phyloP scores from a whole-genome alignment of 2,797 vertebrate genomes.

The Chelonia mydas region DNA sequence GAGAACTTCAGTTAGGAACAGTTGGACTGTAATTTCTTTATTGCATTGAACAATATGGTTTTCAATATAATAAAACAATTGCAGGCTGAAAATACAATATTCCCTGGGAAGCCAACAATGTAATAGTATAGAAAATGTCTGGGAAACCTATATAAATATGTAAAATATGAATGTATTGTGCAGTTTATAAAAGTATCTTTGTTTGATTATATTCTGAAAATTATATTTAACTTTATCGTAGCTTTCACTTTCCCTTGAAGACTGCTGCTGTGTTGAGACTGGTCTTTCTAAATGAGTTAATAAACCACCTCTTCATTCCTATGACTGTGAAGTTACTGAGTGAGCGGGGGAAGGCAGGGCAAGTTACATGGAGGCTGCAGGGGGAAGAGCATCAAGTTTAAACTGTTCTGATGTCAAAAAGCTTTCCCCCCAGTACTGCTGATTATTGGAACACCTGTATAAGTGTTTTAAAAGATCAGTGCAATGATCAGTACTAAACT shows the following conservation, averaged over 20 bases:
- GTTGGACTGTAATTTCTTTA: not conserved
- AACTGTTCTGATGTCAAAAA: not conserved
- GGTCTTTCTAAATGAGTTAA: not conserved
- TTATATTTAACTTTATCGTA: not conserved
- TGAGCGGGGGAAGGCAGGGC: rapidly evolving
- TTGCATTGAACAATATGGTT: not conserved
- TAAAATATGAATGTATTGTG: not conserved
- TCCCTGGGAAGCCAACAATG: not conserved
- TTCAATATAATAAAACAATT: rapidly evolving
- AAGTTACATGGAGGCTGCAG: not conserved
- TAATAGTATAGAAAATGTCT: not conserved
- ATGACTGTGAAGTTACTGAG: not conserved
- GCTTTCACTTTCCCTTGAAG: not conserved
- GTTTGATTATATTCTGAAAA: not conserved
- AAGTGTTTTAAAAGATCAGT: not conserved
- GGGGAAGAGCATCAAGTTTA: rapidly evolving
- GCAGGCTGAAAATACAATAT: not conserved
- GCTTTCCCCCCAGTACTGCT: rapidly evolving
- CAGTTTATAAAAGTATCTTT: not conserved
- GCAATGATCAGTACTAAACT: not conserved
- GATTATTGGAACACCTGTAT: not conserved
- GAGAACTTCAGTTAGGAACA: not conserved
- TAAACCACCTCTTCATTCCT: rapidly evolving
- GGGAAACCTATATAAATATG: not conserved
- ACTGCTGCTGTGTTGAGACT: not conserved